These are phyloP conservation scores for Apamea sordens DNA, from an alignment of 2,888 invertebrate genomes.

Conservation along the genomic window DNA sequence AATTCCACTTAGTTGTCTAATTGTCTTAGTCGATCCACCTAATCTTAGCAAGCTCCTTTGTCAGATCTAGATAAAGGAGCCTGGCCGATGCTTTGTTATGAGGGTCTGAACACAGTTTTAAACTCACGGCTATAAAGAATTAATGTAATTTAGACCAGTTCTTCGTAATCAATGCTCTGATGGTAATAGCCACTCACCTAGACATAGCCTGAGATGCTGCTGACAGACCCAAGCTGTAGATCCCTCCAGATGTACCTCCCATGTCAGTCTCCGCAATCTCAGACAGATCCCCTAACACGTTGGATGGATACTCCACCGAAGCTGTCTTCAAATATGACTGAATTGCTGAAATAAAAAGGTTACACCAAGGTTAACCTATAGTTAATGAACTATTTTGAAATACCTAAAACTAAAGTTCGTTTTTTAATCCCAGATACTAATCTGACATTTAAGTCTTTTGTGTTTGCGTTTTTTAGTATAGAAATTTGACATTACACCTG, in stretches of 20 bases:
- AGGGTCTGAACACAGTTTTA: not conserved
- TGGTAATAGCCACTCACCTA: slow-evolving; percentile 66
- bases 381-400: not conserved
- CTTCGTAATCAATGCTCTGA: not conserved
- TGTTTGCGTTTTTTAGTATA: too few species aligned
- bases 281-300: slow-evolving; percentile 87
- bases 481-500: too few species aligned
- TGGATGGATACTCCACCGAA: slow-evolving; percentile 81
- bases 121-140: too few species aligned
- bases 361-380: not conserved
- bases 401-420: not conserved
- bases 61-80: not conserved
- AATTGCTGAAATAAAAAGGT: slow-evolving; percentile 75
- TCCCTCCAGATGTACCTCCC: slow-evolving; percentile 95
- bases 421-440: too few species aligned
- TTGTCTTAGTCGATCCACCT: not conserved
- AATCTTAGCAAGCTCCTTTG: not conserved
- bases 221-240: slow-evolving; percentile 94
- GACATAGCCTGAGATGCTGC: slow-evolving; percentile 90
- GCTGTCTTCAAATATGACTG: slow-evolving; percentile 77
- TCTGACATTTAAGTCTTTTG: too few species aligned
- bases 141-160: not conserved
- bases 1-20: not conserved
- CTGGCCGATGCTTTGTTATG: not conserved
- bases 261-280: slow-evolving; percentile 92